Evolutionary conservation across 2,797 vertebrate species (phyloP), one percentile per base, ranked within the genome.

Genomic region (Hypotaenidia okinawae): DNA sequence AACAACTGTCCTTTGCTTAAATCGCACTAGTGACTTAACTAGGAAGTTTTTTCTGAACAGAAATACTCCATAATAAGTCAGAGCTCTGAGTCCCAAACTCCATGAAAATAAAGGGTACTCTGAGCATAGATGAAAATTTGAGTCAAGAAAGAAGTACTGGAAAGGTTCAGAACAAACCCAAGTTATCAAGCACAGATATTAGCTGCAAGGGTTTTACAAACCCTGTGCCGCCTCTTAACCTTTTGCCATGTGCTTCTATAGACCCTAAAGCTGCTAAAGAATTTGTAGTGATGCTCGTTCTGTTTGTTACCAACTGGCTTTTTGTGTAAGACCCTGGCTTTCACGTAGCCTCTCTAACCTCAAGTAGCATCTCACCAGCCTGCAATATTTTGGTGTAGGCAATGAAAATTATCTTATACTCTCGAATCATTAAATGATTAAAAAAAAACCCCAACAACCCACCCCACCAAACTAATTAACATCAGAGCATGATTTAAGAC

Each of bases 391-490:
- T 92, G 57, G 68, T 77, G 66, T 39, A 90, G 41, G 63, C 61
- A 94, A 96, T 91, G 28, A 93, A 87, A 87, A 89, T 49, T 32
- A 90, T 77, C 92, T 94, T 89, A 85, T 82, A 57, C 45, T 85
- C 49, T 70, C 4, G 2, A 69, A 91, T 83, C 51, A 91, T 93
- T 95, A 91, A 86, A 95, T 37, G 27, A 89, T 96, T 89, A 18
- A 80, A 92, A 84, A 45, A 45, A 45, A 43, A 43, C 6, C 4
- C 8, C 16, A 77, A 84, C 68, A 84, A 39, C 23, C 3, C 58
- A 95, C 43, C 43, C 66, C 43, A 74, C 59, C 67, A 85, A 96
- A 89, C 47, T 91, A 96, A 96, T 96, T 96, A 97, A 96, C 77
- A 91, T 68, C 75, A 94, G 75, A 87, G 75, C 37, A 78, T 82